These are phyloP conservation scores for Tetranychus truncatus DNA, from an alignment of 2,888 invertebrate genomes.

Conservation along the genomic window DNA sequence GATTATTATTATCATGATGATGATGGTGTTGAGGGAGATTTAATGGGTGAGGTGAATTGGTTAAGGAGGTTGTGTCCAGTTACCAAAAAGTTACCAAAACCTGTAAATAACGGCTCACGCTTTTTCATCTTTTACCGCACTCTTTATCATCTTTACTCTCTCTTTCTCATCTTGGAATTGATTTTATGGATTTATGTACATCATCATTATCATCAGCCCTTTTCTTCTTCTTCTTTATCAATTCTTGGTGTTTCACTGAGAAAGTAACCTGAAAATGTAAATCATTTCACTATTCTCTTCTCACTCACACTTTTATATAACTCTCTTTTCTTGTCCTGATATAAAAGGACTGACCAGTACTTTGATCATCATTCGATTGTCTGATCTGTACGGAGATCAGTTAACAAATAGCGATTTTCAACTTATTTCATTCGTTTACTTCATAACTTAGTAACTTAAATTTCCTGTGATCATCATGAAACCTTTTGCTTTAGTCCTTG, in stretches of 20 bases:
- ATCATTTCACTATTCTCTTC: neutral
- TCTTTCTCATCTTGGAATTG: slow-evolving; percentile 1
- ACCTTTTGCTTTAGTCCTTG: neutral
- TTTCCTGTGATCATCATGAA: neutral
- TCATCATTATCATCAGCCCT: neutral
- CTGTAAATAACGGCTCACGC: neutral
- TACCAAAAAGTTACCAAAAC: neutral
- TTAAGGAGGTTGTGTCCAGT: neutral
- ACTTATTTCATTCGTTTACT: neutral
- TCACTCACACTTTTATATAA: neutral
- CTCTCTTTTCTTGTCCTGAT: neutral
- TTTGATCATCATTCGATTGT: neutral
- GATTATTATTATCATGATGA: neutral
- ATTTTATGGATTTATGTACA: neutral
- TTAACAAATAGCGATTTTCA: neutral
- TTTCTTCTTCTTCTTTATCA: neutral
- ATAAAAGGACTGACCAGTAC: neutral
- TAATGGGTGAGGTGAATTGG: neutral
- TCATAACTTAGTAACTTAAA: neutral
- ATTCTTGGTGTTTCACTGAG: neutral
- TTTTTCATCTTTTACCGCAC: neutral
- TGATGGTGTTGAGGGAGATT: neutral
- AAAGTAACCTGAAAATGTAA: neutral
- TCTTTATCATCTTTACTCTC: neutral
- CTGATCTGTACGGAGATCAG: neutral